Evolutionary conservation across 1,140 invertebrate species (phyloP), one percentile per base, ranked within the genome.

Genomic region (Zaprionus camerounensis): DNA sequence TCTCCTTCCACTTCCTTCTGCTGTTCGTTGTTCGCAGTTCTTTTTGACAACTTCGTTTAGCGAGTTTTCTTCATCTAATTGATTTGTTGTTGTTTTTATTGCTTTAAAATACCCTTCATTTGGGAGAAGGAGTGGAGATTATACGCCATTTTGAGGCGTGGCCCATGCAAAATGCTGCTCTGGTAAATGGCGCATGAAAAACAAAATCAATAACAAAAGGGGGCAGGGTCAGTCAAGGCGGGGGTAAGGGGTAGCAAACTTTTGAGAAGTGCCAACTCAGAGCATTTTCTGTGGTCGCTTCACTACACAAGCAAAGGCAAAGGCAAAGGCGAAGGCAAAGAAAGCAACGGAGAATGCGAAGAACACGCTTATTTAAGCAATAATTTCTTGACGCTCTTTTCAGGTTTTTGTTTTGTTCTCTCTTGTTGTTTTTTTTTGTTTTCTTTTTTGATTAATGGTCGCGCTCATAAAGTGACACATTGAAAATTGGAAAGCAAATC

Each of bases 401-500:
- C 66, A 70, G 51, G 72, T 76, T 64, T 62, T 64, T 49, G 24
- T 55, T 49, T 69, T 46, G 41, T 46, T 73, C 31, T 24, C 38
- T 41, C 22, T n/a, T 24, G 20, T 55, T 51, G 17, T 67, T 69
- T 73, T 74, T 51, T n/a, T 68, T 71, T 77, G 69, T 65, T 71
- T 81, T 86, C 70, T 79, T 88, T 88, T 88, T 88, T 88, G 84
- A 88, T 88, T 88, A 88, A 88, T 88, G 85, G 84, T 73, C 81
- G 66, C 83, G 80, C 80, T 88, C 84, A 88, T 88, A 88, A 90
- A 90, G 85, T 88, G 85, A 88, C 84, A 88, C 84, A 88, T 90
- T 88, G 84, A 88, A 88, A 88, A 88, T 88, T 88, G 84, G 84
- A 88, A 90, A 88, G 81, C 81, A 88, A 88, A 88, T 88, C 85